phyloP scores from a whole-genome alignment of 2,113 vertebrate species.

The Chlorodrepanis virens region DNA sequence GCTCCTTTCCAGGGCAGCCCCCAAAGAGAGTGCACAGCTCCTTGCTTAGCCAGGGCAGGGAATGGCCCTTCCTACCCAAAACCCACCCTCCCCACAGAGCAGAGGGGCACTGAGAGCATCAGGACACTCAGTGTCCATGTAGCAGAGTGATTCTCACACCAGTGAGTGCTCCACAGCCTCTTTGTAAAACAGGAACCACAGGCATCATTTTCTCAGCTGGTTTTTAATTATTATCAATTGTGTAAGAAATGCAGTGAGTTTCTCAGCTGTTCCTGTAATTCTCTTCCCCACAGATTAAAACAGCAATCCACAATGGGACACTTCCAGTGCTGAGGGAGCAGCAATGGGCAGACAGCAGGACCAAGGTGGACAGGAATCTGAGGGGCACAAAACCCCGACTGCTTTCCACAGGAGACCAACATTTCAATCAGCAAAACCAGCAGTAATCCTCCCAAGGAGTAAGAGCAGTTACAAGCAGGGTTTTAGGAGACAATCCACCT shows the following conservation, averaged over 20 bases:
- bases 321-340: background rate
- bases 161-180: background rate
- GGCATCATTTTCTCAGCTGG: background rate
- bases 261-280: background rate
- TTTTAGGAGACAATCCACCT: background rate
- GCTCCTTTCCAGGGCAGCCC: background rate
- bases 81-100: fast-evolving
- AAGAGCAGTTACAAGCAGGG: background rate
- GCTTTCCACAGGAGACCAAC: background rate
- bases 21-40: background rate
- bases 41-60: fast-evolving
- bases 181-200: background rate
- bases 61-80: background rate
- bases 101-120: no score
- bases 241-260: background rate
- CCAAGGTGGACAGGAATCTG: background rate
- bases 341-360: background rate
- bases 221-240: background rate
- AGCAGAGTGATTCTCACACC: background rate
- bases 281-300: background rate
- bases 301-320: background rate
- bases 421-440: background rate
- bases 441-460: background rate
- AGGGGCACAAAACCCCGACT: background rate
- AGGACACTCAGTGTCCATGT: fast-evolving